Percentiles rank a stretch among this genome's conserved stretches.
Conservation (phyloP, 2,797 vertebrate genomes). For the Scolopax rusticola region DNA sequence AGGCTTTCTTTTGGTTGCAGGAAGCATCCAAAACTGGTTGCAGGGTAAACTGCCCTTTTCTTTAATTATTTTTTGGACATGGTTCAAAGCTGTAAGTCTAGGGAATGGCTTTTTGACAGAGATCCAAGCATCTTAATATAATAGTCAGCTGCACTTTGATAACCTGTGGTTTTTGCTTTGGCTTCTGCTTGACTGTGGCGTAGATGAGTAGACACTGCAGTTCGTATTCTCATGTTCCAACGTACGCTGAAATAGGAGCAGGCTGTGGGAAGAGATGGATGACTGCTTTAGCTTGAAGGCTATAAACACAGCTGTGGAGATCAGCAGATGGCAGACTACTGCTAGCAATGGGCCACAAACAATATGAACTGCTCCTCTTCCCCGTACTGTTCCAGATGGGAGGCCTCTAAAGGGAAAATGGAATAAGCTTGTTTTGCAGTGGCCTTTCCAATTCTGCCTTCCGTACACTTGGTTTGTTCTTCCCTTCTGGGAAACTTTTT, state of each 20-base stretch:
- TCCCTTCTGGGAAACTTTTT: neutral
- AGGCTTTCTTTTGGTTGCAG: neutral
- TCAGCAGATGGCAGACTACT: conserved; percentile 54
- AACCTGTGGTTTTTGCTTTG: neutral
- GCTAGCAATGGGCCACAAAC: conserved; percentile 29
- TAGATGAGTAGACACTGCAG: neutral
- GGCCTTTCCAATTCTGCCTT: neutral
- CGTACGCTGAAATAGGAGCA: neutral
- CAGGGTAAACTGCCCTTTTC: neutral
- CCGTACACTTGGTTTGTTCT: neutral
- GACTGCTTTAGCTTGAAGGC: neutral
- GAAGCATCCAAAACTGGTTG: neutral
- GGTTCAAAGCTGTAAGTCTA: neutral
- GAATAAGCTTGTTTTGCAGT: neutral
- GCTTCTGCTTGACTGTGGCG: neutral
- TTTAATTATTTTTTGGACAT: neutral
- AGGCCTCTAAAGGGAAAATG: neutral
- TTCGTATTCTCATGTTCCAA: neutral
- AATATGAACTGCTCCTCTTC: neutral
- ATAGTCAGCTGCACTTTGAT: conserved; percentile 31
- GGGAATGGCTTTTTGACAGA: conserved; percentile 8
- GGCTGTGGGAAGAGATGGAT: conserved; percentile 31
- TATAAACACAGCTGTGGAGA: conserved; percentile 22
- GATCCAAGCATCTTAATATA: neutral
- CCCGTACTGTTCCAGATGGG: neutral